These are phyloP conservation scores for Gerris buenoi DNA, from an alignment of 1,140 invertebrate genomes.

Conservation along the genomic window DNA sequence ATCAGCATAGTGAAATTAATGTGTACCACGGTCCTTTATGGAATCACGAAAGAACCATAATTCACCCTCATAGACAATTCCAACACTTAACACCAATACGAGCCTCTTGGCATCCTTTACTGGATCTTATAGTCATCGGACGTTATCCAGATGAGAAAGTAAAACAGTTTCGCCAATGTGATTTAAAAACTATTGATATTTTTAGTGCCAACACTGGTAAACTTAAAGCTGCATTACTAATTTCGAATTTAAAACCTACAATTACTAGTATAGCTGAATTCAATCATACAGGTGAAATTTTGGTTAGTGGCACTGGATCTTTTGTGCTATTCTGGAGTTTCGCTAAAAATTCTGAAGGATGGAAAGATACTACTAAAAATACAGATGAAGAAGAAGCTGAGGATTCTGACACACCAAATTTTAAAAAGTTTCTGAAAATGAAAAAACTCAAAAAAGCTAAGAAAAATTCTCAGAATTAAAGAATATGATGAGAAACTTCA, in stretches of 20 bases:
- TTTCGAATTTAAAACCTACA: not conserved
- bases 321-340: slow-evolving; percentile 10
- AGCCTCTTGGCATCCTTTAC: slow-evolving; percentile 19
- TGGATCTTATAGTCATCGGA: slow-evolving; percentile 18
- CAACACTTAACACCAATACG: slow-evolving; percentile 20
- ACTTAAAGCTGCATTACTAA: slow-evolving; percentile 4
- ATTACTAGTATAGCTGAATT: slow-evolving; percentile 12
- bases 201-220: slow-evolving; percentile 11
- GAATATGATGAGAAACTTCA: too few relatives aligned
- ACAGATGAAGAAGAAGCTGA: too few relatives aligned
- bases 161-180: not conserved
- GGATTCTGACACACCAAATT: too few relatives aligned
- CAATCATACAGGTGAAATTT: slow-evolving; percentile 10
- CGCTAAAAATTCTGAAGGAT: too few relatives aligned
- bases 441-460: too few relatives aligned
- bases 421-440: too few relatives aligned
- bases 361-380: too few relatives aligned
- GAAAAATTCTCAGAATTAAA: too few relatives aligned
- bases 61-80: slow-evolving; percentile 19
- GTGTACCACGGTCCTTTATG: slow-evolving; percentile 14
- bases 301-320: slow-evolving; percentile 8
- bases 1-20: slow-evolving; percentile 14
- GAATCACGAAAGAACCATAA: slow-evolving; percentile 12
- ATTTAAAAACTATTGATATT: slow-evolving; percentile 12
- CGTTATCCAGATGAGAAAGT: slow-evolving; percentile 15